A percentile compares a stretch with the other conserved stretches of the same genome.
phyloP scores from a whole-genome alignment of 2,797 vertebrate species.

The Cossypha dichroa region DNA sequence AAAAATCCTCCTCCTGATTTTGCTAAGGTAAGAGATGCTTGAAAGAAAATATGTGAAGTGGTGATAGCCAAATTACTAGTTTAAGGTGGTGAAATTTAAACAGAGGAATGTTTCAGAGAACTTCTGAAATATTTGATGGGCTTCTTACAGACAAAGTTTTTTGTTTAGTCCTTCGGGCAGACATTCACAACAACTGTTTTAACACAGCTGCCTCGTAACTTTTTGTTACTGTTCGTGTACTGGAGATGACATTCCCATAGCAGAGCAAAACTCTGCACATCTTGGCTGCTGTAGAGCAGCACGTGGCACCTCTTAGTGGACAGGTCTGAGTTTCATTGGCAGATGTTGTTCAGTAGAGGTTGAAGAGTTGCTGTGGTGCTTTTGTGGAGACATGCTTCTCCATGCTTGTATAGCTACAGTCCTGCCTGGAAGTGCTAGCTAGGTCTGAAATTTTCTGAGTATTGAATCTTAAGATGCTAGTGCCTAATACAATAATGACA shows the following conservation, averaged over 20 bases:
- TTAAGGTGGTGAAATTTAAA: not conserved
- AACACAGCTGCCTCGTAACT: not conserved
- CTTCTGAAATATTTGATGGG: not conserved
- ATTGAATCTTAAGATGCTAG: not conserved
- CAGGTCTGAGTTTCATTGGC: not conserved
- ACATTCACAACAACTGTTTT: not conserved
- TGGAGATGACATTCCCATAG: not conserved
- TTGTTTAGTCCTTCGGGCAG: not conserved
- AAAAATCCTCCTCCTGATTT: constrained; percentile 97
- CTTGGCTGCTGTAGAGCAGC: not conserved
- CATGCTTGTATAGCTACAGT: not conserved
- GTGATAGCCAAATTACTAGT: not conserved
- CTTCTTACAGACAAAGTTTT: not conserved
- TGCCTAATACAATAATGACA: not conserved
- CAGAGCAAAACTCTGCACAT: not conserved
- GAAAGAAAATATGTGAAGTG: not conserved
- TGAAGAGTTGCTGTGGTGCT: not conserved
- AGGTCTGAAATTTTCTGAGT: not conserved
- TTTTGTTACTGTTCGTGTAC: not conserved
- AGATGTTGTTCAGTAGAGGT: not conserved
- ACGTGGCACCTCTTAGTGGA: not conserved
- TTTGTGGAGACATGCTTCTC: not conserved
- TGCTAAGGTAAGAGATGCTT: constrained; percentile 84
- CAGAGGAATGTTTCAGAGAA: not conserved
- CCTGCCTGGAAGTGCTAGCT: not conserved